Evolutionary conservation across 2,888 invertebrate species (phyloP), one percentile per base, ranked within the genome.

Genomic region (Orchestes rusci): DNA sequence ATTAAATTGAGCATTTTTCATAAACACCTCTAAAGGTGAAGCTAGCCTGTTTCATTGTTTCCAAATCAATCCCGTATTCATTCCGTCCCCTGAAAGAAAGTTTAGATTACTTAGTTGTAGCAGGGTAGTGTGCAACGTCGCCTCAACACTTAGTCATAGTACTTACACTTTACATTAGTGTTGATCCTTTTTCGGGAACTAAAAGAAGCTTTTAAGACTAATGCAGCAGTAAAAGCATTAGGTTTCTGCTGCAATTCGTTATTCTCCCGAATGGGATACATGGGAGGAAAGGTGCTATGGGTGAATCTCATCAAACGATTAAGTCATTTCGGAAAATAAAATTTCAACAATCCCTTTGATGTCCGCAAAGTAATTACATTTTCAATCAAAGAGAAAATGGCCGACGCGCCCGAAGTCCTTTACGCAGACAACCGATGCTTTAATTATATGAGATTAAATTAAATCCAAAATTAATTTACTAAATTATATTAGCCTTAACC

Each of bases 381-480:
- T 51, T 51, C 48, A 51, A 51, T 51, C 51, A 50, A 50, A 48
- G 47, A 41, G 50, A 50, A 46, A 50, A 46, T 50, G 50, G 44
- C 37, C 38, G 43, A 36, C 42, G 36, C 35, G 39, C 36, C 50
- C 31, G 40, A 23, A 46, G 47, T 50, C 44, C 48, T 44, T 48
- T 48, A 44, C 48, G 44, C 48, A 40, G 48, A 44, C 48, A 48
- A 38, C 48, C 48, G 40, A 48, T 43, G 50, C 46, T 50, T 50
- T 50, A 50, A 50, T 50, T 46, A 50, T 50, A 45, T 37, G 46
- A 39, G 50, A 45, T 50, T 50, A 50, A 50, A 50, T 50, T 50
- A 43, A 50, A 46, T 50, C 50, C 46, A 32, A 50, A 50, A 50
- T 50, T 50, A 50, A 50, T 50, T 50, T 50, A 50, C 43, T 50